Conservation (phyloP, 2,888 invertebrate species). For the Poecilus cupreus region DNA sequence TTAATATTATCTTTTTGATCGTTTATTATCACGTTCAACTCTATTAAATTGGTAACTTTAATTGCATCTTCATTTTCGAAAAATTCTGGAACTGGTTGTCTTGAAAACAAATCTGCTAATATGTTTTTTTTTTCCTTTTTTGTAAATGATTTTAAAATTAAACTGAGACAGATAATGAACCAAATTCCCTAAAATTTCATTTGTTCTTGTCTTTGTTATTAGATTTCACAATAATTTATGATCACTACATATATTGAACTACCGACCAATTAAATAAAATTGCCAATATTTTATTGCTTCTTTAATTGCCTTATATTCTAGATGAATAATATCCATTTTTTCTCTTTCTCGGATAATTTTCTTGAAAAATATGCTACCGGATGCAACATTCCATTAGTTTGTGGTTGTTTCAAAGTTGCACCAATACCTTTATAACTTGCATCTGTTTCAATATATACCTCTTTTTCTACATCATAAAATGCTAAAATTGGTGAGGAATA, state of each 20-base stretch:
- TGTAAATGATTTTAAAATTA: not conserved
- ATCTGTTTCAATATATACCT: slow-evolving; percentile 53
- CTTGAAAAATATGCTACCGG: slow-evolving; percentile 61
- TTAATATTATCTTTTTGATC: not conserved
- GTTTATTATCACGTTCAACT: not conserved
- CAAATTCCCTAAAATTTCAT: not conserved
- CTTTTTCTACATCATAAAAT: not conserved
- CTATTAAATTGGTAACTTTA: not conserved
- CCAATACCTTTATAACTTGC: slow-evolving; percentile 60
- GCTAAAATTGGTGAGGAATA: not conserved
- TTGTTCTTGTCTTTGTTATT: not conserved
- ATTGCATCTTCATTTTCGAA: no score
- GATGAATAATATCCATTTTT: slow-evolving; percentile 59
- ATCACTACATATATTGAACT: not conserved
- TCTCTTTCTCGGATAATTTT: slow-evolving; percentile 60
- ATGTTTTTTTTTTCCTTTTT: not conserved
- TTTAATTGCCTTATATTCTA: slow-evolving; percentile 63
- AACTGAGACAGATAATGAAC: no score
- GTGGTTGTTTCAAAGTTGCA: slow-evolving; percentile 57
- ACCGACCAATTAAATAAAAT: slow-evolving; percentile 59
- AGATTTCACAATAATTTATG: not conserved
- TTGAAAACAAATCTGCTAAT: not conserved
- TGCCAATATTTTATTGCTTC: no score
- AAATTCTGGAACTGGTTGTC: not conserved
- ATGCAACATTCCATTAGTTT: no score